These are phyloP conservation scores for Mionectes olivaceus DNA, from an alignment of 2,797 vertebrate species.

Conservation along the genomic window DNA sequence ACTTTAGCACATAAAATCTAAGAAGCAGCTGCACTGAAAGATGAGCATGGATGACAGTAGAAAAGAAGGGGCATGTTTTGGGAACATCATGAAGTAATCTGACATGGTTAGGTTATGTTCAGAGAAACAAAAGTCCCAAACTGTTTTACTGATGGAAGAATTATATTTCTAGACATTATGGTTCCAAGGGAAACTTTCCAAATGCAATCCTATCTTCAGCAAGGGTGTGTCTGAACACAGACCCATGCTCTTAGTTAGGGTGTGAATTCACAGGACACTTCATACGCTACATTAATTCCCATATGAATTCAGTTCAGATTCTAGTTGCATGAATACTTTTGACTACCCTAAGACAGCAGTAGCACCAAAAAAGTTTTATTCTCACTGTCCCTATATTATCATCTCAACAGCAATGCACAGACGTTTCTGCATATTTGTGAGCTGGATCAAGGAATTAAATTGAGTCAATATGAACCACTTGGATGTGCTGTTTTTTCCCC, in stretches of 20 bases:
- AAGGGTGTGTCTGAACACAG: background rate
- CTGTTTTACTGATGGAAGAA: background rate
- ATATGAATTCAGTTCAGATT: background rate
- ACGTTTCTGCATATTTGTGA: background rate
- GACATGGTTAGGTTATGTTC: background rate
- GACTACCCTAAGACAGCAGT: background rate
- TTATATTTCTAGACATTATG: background rate
- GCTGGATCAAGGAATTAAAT: background rate
- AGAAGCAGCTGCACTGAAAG: background rate
- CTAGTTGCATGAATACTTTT: background rate
- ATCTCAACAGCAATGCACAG: background rate
- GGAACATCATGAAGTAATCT: background rate
- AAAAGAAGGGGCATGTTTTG: background rate
- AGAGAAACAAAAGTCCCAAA: background rate
- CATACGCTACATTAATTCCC: background rate
- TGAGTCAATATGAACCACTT: background rate
- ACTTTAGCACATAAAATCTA: background rate
- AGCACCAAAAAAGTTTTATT: background rate
- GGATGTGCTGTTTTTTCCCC: background rate
- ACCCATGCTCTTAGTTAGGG: background rate
- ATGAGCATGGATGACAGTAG: background rate
- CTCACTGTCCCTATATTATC: background rate
- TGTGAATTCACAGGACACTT: background rate
- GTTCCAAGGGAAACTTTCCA: conserved; percentile 5
- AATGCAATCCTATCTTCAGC: background rate